Percentiles rank a stretch among this genome's conserved stretches.
phyloP scores from a whole-genome alignment of 2,797 vertebrate species.

The Synaphobranchus kaupii region DNA sequence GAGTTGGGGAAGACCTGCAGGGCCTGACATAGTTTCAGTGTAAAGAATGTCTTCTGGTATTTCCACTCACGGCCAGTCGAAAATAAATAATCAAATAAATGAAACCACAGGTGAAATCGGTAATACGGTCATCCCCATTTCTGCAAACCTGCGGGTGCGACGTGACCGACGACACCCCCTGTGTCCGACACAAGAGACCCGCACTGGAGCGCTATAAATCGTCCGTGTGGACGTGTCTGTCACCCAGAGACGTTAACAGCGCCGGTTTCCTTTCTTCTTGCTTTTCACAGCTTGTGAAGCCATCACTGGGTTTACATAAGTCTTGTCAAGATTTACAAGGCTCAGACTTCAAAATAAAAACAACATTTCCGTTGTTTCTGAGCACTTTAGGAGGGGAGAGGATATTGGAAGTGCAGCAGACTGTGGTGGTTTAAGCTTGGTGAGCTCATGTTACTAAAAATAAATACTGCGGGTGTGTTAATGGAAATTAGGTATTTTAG shows the following conservation, averaged over 20 bases:
- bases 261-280: background rate
- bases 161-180: background rate
- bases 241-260: background rate
- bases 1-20: background rate
- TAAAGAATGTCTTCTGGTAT: background rate
- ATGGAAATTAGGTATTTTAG: slow-evolving; percentile 13
- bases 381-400: background rate
- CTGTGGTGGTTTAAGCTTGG: background rate
- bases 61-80: background rate
- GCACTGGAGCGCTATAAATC: background rate
- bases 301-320: background rate
- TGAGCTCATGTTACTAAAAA: background rate
- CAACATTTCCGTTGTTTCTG: background rate
- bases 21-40: background rate
- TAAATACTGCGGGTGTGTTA: background rate
- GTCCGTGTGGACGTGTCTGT: background rate
- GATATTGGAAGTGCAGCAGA: background rate
- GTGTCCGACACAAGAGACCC: background rate
- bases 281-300: slow-evolving; percentile 11
- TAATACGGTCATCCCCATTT: background rate
- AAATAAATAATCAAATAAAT: background rate
- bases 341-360: slow-evolving; percentile 2
- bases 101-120: background rate
- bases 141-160: background rate
- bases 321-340: background rate